Conservation (phyloP, 1,140 invertebrate genomes). For the Zophobas atratus region DNA sequence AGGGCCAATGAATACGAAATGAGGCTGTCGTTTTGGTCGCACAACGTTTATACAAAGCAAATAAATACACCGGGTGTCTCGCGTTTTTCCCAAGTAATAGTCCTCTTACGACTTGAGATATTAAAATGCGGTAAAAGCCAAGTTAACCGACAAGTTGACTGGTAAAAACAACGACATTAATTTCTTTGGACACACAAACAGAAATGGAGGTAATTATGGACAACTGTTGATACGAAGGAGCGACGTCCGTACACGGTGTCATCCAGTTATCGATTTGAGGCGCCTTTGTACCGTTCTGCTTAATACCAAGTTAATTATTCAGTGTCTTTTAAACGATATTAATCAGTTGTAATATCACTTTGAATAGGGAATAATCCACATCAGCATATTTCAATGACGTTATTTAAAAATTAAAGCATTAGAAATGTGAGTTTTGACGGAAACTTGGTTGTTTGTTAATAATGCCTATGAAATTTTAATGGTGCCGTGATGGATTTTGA, state of each 20-base stretch:
- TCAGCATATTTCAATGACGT: slow-evolving; percentile 20
- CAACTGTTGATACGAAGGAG: too few species aligned
- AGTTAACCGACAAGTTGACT: too few species aligned
- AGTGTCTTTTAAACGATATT: slow-evolving; percentile 15
- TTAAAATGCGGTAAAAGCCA: too few species aligned
- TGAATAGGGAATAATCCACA: slow-evolving; percentile 2
- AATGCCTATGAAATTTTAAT: slow-evolving; percentile 20
- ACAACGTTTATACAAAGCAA: too few species aligned
- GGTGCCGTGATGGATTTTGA: slow-evolving; percentile 7
- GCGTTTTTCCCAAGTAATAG: too few species aligned
- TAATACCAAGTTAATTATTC: slow-evolving; percentile 11
- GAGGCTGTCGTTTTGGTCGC: neutral
- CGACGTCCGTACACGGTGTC: neutral
- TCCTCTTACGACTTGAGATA: too few species aligned
- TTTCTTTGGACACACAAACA: too few species aligned
- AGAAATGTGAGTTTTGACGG: slow-evolving; percentile 13
- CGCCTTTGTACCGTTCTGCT: neutral
- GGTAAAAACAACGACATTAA: too few species aligned
- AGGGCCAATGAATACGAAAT: neutral
- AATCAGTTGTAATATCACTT: slow-evolving; percentile 3
- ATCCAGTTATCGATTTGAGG: neutral
- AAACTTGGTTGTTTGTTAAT: slow-evolving; percentile 10
- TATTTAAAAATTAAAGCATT: slow-evolving; percentile 34
- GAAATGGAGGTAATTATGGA: too few species aligned
- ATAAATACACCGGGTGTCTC: too few species aligned